A percentile compares a stretch with the other conserved stretches of the same genome.
Evolutionary conservation across 2,797 vertebrate genomes (phyloP).

Genomic region (Micrastur ruficollis): DNA sequence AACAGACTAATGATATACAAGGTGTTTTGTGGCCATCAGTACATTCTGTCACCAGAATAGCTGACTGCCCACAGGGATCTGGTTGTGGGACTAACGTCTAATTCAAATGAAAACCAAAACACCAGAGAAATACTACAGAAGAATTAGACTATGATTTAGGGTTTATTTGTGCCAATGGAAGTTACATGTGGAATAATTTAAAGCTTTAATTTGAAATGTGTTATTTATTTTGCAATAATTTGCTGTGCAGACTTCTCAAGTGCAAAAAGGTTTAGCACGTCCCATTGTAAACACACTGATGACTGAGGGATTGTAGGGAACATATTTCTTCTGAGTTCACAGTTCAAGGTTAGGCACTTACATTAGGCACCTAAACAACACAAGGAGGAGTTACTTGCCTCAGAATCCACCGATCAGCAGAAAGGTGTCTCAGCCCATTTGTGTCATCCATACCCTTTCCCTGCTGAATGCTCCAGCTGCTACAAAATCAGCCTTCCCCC

Average conservation of each 20-base stretch:
- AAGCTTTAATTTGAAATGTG: background rate
- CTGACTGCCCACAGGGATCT: background rate
- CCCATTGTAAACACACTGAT: background rate
- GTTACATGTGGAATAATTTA: background rate
- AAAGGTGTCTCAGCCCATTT: background rate
- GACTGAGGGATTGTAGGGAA: background rate
- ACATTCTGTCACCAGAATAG: background rate
- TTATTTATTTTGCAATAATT: background rate
- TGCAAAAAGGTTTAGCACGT: background rate
- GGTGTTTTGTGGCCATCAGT: background rate
- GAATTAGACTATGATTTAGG: background rate
- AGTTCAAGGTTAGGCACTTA: background rate
- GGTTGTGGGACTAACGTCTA: background rate
- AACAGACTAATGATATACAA: background rate
- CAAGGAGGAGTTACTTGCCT: background rate
- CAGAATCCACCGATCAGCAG: background rate
- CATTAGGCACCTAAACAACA: background rate
- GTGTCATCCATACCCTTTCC: background rate
- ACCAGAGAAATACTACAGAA: background rate
- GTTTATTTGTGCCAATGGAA: background rate
- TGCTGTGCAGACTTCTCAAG: background rate
- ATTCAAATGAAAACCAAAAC: background rate
- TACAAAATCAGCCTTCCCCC: background rate
- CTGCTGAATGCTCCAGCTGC: background rate
- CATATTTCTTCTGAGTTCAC: background rate